Evolutionary conservation across 2,888 invertebrate species (phyloP).

Genomic region (Athalia circularis): DNA sequence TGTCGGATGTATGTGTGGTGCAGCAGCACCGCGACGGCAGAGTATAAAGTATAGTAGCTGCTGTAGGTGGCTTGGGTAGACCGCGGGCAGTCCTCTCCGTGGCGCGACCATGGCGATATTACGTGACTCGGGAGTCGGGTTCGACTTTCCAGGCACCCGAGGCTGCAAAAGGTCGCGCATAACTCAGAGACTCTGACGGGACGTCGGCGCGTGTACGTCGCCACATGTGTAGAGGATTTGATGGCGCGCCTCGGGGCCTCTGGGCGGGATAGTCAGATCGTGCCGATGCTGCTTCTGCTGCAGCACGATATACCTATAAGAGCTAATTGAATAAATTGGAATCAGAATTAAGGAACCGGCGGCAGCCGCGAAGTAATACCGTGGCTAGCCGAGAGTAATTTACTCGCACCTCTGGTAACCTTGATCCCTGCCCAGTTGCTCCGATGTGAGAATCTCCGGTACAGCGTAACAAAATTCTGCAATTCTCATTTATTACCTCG

Average conservation of each 20-base stretch:
- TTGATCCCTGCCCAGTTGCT: background rate
- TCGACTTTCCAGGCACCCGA: slow-evolving; percentile 23
- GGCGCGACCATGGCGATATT: slow-evolving; percentile 28
- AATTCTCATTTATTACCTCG: no score
- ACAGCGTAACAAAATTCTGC: no score
- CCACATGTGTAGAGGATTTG: slow-evolving; percentile 3
- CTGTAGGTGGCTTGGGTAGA: slow-evolving; percentile 21
- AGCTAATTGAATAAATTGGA: slow-evolving; percentile 29
- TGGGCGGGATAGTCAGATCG: background rate
- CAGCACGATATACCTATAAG: no score
- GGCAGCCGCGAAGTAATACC: slow-evolving; percentile 1
- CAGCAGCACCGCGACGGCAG: slow-evolving; percentile 10
- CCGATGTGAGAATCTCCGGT: no score
- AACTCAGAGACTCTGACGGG: slow-evolving; percentile 24
- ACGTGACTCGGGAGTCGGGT: slow-evolving; percentile 35
- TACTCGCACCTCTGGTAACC: background rate
- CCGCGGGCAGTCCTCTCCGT: slow-evolving; percentile 26
- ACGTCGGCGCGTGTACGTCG: slow-evolving; percentile 21
- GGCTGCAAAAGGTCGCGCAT: slow-evolving; percentile 33
- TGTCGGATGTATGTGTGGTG: background rate
- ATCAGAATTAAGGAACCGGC: slow-evolving; percentile 20
- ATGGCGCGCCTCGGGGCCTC: background rate
- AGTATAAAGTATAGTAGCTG: slow-evolving; percentile 21
- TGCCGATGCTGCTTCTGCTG: no score
- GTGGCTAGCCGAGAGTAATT: background rate